phyloP scores from a whole-genome alignment of 2,113 vertebrate species.

The Crotalus tigris region DNA sequence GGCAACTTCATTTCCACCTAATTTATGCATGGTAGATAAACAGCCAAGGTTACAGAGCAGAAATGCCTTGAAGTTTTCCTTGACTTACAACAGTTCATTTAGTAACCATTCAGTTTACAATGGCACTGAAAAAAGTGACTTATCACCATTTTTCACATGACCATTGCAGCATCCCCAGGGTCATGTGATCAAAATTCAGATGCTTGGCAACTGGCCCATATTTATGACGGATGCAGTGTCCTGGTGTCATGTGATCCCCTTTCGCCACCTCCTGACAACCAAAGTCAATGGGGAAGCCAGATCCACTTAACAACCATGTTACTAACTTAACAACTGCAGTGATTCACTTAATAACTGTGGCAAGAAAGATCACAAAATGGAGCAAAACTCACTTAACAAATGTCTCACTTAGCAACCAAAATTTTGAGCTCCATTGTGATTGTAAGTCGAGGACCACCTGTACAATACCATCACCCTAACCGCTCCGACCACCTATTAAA shows the following conservation, averaged over 20 bases:
- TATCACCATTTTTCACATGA: too few relatives aligned
- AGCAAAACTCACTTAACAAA: neutral
- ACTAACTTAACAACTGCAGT: neutral
- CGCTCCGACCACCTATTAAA: neutral
- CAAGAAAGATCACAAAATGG: neutral
- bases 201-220: neutral
- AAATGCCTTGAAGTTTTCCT: neutral
- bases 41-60: neutral
- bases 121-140: neutral
- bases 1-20: neutral
- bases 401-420: neutral
- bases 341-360: neutral
- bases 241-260: neutral
- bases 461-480: neutral
- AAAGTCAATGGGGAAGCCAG: neutral
- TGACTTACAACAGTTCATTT: neutral
- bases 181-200: neutral
- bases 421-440: neutral
- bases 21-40: neutral
- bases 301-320: neutral
- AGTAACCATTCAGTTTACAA: neutral
- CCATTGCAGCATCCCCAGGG: neutral
- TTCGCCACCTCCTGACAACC: neutral
- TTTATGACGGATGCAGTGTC: neutral
- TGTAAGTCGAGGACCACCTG: neutral